Base-by-base conservation (phyloP, 2,113 vertebrate species). In the Pseudorhombus dupliciocellatus region DNA sequence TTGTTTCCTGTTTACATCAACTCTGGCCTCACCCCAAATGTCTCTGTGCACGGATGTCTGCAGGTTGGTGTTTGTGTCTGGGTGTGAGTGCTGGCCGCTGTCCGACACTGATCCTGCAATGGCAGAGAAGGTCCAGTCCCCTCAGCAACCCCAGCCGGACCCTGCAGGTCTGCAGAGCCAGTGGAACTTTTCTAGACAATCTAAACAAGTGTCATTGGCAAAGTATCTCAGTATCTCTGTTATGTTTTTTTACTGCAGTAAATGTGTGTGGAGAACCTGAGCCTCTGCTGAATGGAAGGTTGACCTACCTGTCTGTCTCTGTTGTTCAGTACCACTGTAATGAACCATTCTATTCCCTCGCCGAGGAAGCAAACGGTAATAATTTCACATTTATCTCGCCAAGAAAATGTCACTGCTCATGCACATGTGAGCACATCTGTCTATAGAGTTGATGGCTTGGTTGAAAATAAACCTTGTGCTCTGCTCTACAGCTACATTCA, bases 121-220 rank as follows among this genome's bases (percentile, higher is more conserved):
- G 88, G 97, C 96, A 24, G 90, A 93, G 63, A 85, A 93, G 63
- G 85, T 99, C 88, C 92, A 83, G 18, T 96, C 96, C 11, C 95
- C 97, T 0, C 34, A 73, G 63, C 97, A 94, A 70, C 96, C 97
- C 8, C 90, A 94, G 73, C 85, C 96, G 0, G 98, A 98, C 85
- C 91, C 95, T 44, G 90, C 92, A 34, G 82, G 93, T 80, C 87
- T 93, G 62, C 79, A 80, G 58, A 77, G 85, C 40, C 90, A 73
- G 73, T 97, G 96, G 88, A 84, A 95, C 65, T 89, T 99, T 53
- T 12, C 42, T 8, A 4, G 6, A 6, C 9, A 18, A 18, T 44
- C 18, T 16, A 18, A 16, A 34, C 7, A 10, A 15, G 34, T 60
- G 16, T 70, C 40, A 37, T 37, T 37, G n/a, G 22, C 1, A 9